Base-by-base conservation (phyloP, 1,140 invertebrate genomes). In the Pantala flavescens region DNA sequence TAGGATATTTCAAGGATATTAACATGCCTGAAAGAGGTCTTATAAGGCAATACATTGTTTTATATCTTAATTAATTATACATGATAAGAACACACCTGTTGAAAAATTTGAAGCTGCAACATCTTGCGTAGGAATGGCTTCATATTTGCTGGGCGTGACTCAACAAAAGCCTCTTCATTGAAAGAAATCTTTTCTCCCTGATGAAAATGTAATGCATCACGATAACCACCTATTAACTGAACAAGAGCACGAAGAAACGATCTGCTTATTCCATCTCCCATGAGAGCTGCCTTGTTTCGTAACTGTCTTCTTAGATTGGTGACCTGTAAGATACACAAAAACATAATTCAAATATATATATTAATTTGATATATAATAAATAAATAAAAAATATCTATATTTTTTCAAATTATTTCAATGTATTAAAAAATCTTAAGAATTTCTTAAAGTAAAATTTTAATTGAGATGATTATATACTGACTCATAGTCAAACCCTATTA, bases 51-150 rank as follows among this genome's bases (percentile, higher is more conserved):
- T n/a, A n/a, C n/a, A n/a, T n/a, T n/a, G n/a, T n/a, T n/a, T n/a
- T n/a, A n/a, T n/a, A n/a, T n/a, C n/a, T n/a, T n/a, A n/a, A n/a
- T n/a, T n/a, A n/a, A n/a, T n/a, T n/a, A n/a, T n/a, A n/a, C n/a
- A n/a, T n/a, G n/a, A n/a, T n/a, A n/a, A n/a, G n/a, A 70, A 80
- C 73, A 77, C 82, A 94, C 92, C 87, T 97, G 94, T 80, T 94
- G 92, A 84, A 98, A 98, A 78, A 97, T 97, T 84, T 98, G 96
- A 19, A 97, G 85, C 75, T 96, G 89, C 71, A 97, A 84, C 89
- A 98, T 95, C 84, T 95, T 93, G 78, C 89, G 86, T 24, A 97
- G 84, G 84, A 97, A 97, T 0, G 93, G 90, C 80, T 95, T 93
- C 86, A 96, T 90, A 9, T 90, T 87, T 74, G 89, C 83, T 36